phyloP scores from a whole-genome alignment of 2,113 vertebrate genomes.

The Poeciliopsis turrubarensis region DNA sequence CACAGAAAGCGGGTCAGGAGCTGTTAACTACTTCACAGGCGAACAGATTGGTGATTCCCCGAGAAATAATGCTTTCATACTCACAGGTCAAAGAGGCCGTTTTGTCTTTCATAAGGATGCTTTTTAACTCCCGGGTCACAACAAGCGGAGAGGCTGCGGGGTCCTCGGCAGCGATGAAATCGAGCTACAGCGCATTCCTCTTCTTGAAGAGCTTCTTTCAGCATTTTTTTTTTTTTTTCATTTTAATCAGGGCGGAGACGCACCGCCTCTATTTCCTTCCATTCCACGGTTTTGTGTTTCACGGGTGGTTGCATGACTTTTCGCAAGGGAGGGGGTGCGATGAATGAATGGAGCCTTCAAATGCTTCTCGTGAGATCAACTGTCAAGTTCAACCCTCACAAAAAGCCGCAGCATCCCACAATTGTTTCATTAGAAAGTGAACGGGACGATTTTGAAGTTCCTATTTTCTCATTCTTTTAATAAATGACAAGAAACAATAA shows the following conservation, averaged over 20 bases:
- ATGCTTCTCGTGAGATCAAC: conserved; percentile 4
- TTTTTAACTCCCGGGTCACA: conserved; percentile 18
- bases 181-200: conserved; percentile 60
- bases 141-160: background rate
- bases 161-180: conserved; percentile 43
- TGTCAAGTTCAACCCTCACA: background rate
- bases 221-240: conserved; percentile 10
- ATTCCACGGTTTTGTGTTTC: conserved; percentile 25
- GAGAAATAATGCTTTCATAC: conserved; percentile 55
- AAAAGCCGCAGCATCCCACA: too few relatives aligned
- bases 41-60: background rate
- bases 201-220: conserved; percentile 42
- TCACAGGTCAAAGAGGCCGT: conserved; percentile 74
- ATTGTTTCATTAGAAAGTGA: background rate
- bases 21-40: background rate
- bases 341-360: conserved; percentile 36
- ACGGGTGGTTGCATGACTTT: conserved; percentile 42
- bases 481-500: background rate
- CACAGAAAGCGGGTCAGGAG: background rate
- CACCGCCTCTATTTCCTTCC: conserved; percentile 68
- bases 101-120: conserved; percentile 79
- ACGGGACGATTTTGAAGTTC: background rate
- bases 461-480: background rate
- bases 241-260: conserved; percentile 66
- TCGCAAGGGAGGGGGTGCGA: conserved; percentile 9